Percentiles rank a stretch among this genome's conserved stretches.
Conservation (phyloP, 2,797 vertebrate species). For the Geotrypetes seraphini region DNA sequence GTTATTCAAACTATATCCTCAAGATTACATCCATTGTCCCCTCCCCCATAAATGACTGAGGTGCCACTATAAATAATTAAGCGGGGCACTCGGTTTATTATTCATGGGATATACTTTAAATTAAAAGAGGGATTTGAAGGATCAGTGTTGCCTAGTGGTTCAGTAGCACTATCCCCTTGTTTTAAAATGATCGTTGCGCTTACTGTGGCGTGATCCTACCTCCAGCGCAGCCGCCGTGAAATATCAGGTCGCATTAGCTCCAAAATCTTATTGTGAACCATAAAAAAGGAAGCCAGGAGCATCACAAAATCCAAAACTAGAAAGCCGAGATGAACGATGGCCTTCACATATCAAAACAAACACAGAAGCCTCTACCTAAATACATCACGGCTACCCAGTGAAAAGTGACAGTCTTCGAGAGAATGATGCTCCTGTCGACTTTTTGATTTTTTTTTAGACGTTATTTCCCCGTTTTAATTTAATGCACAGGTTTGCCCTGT, state of each 20-base stretch:
- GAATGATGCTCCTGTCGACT: too few species aligned
- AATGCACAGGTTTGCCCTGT: too few species aligned
- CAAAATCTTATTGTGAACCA: background rate
- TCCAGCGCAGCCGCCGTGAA: slow-evolving; percentile 7
- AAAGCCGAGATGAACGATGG: too few species aligned
- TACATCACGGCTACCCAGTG: too few species aligned
- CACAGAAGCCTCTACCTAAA: too few species aligned
- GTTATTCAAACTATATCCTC: slow-evolving; percentile 20
- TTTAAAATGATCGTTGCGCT: background rate
- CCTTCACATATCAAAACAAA: too few species aligned
- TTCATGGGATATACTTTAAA: slow-evolving; percentile 7
- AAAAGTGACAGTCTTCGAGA: too few species aligned
- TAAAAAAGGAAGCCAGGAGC: too few species aligned
- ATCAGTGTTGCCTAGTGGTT: slow-evolving; percentile 8
- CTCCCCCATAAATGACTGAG: slow-evolving; percentile 17
- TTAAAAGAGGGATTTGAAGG: slow-evolving; percentile 3
- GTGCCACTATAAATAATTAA: slow-evolving; percentile 25
- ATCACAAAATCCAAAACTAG: too few species aligned
- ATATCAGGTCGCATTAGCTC: slow-evolving; percentile 9
- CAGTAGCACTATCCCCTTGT: background rate
- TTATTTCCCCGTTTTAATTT: too few species aligned
- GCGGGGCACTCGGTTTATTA: slow-evolving; percentile 13
- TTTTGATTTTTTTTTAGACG: too few species aligned
- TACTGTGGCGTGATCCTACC: background rate
- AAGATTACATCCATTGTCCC: slow-evolving; percentile 26